A percentile compares a stretch with the other conserved stretches of the same genome.
Evolutionary conservation across 2,888 invertebrate genomes (phyloP).

Genomic region (Chrysodeixis includens): DNA sequence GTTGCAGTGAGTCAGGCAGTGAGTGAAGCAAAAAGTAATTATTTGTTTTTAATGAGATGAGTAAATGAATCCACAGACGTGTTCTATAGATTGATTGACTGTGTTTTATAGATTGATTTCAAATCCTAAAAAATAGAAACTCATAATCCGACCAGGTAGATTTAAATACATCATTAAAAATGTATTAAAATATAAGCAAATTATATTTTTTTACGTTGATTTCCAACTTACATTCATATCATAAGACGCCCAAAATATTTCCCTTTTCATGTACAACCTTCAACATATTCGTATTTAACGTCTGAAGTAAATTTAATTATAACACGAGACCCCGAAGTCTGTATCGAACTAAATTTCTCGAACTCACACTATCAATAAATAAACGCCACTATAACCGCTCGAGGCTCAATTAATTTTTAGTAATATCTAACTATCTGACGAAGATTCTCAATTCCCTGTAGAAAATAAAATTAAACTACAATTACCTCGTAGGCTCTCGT

Average conservation of each 20-base stretch:
- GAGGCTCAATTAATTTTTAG: constrained; percentile 34
- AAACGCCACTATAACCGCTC: constrained; percentile 18
- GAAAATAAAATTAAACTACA: constrained; percentile 55
- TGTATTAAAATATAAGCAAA: too few relatives aligned
- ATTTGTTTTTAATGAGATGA: too few relatives aligned
- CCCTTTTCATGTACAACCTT: background rate
- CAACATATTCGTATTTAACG: background rate
- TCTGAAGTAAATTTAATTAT: background rate
- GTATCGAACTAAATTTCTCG: constrained; percentile 10
- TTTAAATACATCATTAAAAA: too few relatives aligned
- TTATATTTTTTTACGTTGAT: too few relatives aligned
- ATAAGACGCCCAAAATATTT: background rate
- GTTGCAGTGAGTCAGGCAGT: too few relatives aligned
- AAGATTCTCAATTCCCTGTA: constrained; percentile 27
- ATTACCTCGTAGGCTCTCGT: constrained; percentile 58
- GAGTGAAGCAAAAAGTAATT: too few relatives aligned
- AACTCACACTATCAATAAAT: constrained; percentile 24
- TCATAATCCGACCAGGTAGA: too few relatives aligned
- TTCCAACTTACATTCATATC: too few relatives aligned
- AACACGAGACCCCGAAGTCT: background rate
- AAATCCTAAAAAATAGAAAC: too few relatives aligned
- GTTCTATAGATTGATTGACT: too few relatives aligned
- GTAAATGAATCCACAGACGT: too few relatives aligned
- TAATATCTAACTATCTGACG: constrained; percentile 14
- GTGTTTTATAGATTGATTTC: too few relatives aligned